Evolutionary conservation across 2,888 invertebrate species (phyloP).

Genomic region (Bibio marci): DNA sequence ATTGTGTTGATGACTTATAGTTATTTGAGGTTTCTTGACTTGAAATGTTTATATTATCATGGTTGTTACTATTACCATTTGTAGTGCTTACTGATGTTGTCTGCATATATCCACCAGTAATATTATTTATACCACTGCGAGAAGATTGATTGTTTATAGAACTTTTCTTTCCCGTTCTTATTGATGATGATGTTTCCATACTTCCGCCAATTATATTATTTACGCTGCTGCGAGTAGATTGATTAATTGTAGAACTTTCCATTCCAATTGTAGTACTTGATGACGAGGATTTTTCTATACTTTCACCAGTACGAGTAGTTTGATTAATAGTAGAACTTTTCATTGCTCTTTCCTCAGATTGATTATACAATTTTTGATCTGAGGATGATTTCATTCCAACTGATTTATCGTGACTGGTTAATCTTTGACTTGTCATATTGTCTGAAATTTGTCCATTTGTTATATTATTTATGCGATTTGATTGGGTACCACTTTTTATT

Average conservation of each 20-base stretch:
- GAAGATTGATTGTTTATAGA: no score
- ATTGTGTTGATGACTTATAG: background rate
- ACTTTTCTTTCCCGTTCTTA: no score
- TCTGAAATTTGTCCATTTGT: conserved; percentile 2
- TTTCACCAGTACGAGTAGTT: background rate
- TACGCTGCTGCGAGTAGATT: no score
- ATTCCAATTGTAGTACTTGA: no score
- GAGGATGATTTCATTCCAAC: conserved; percentile 5
- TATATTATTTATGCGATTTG: background rate
- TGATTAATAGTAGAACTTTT: background rate
- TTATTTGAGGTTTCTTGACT: background rate
- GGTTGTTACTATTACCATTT: background rate
- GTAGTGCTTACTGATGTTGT: background rate
- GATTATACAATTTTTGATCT: conserved; percentile 15
- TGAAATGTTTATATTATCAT: background rate
- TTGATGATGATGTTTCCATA: no score
- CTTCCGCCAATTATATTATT: no score
- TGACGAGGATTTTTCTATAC: no score
- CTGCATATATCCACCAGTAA: no score
- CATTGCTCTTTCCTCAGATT: conserved; percentile 14
- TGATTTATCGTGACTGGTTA: background rate
- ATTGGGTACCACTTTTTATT: background rate
- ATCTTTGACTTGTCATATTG: conserved; percentile 5
- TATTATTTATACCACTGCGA: no score
- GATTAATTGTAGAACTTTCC: no score